Evolutionary conservation across 2,797 vertebrate species (phyloP).

Genomic region (Diplodus sargus): DNA sequence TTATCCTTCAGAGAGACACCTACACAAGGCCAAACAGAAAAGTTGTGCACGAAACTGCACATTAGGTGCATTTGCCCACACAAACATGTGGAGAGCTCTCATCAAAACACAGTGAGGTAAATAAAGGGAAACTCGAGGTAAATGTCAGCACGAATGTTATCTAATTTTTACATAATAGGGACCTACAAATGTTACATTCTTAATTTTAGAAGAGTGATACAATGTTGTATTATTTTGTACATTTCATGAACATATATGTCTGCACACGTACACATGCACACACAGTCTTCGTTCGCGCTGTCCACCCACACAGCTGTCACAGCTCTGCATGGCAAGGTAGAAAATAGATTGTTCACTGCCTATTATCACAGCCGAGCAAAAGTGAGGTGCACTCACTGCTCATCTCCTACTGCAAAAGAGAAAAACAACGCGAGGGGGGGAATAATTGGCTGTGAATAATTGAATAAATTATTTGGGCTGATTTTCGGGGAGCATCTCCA

Average conservation of each 20-base stretch:
- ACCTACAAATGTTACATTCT: constrained; percentile 13
- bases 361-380: constrained; percentile 54
- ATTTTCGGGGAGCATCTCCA: constrained; percentile 10
- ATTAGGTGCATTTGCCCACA: constrained; percentile 25
- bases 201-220: neutral
- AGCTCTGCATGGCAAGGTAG: constrained; percentile 50
- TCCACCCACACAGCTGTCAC: constrained; percentile 71
- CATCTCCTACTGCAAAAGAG: constrained; percentile 1
- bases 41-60: constrained; percentile 4
- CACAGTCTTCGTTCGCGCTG: constrained; percentile 37
- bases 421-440: neutral
- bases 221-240: neutral
- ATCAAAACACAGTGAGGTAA: neutral
- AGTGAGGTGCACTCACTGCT: constrained; percentile 32
- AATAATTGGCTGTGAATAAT: constrained; percentile 3
- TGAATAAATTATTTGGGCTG: neutral
- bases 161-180: constrained; percentile 16
- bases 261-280: constrained; percentile 18
- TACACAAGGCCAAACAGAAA: constrained; percentile 30
- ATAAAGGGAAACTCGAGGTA: neutral
- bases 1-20: constrained; percentile 38
- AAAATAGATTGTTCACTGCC: constrained; percentile 68
- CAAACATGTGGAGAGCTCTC: neutral
- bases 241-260: neutral
- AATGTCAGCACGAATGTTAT: constrained; percentile 1